Percentiles rank a stretch among this genome's conserved stretches.
phyloP scores from a whole-genome alignment of 92 coral and sea anemone genomes.

The Palythoa grandiflora region DNA sequence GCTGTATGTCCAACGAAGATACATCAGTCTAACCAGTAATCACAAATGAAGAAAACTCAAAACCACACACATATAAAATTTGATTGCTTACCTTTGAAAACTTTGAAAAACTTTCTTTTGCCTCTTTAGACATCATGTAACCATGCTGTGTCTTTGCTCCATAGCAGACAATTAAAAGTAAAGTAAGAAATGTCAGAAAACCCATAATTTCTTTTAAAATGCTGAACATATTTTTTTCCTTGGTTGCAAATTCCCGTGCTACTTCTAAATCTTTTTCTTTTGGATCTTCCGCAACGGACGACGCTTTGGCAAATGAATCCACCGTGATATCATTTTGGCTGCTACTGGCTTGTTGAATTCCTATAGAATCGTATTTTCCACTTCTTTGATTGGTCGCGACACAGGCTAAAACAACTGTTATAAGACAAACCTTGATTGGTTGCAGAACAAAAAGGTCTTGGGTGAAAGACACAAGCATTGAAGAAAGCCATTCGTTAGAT shows the following conservation, averaged over 20 bases:
- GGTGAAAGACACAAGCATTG: slow-evolving; percentile 82
- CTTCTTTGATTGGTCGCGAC: slow-evolving; percentile 42
- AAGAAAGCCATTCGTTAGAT: slow-evolving; percentile 88
- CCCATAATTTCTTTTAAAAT: slow-evolving; percentile 60
- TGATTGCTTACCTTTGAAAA: slow-evolving; percentile 71
- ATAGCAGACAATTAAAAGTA: slow-evolving; percentile 75
- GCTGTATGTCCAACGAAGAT: too few species aligned
- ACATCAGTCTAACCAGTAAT: too few species aligned
- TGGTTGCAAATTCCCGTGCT: slow-evolving; percentile 68
- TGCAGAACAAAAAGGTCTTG: slow-evolving; percentile 84
- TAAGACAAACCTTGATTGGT: slow-evolving; percentile 78
- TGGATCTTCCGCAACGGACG: background rate
- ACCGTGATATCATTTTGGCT: background rate
- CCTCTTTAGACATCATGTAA: slow-evolving; percentile 69
- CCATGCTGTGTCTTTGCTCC: slow-evolving; percentile 81
- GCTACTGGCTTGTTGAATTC: background rate
- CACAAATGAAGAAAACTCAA: background rate
- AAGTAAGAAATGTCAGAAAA: slow-evolving; percentile 59
- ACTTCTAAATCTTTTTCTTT: slow-evolving; percentile 44
- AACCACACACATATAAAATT: background rate
- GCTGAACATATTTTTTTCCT: slow-evolving; percentile 80
- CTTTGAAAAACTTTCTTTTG: slow-evolving; percentile 65
- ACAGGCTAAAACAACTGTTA: slow-evolving; percentile 71
- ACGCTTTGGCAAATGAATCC: background rate
- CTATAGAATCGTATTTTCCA: background rate